Evolutionary conservation across 2,888 invertebrate species (phyloP), one percentile per base, ranked within the genome.

Genomic region (Leptinotarsa rubiginosa): DNA sequence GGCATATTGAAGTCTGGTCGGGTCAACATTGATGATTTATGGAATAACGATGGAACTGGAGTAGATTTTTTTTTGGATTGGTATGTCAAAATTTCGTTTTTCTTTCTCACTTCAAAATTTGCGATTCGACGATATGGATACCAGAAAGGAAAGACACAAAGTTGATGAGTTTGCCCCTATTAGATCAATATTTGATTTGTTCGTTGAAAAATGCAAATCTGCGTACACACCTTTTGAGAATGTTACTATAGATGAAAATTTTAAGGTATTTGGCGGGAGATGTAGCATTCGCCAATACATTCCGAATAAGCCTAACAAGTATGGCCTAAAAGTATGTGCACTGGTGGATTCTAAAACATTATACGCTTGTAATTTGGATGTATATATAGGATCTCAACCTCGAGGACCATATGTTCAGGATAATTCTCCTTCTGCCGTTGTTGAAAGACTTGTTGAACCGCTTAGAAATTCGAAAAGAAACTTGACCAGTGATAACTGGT

Each of bases 271-370:
- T 69, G 73, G 77, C 22, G 77, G 76, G 31, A 74, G 70, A 72
- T 78, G 79, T 72, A 69, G 70, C 65, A 78, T 75, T 73, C 66
- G 65, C 25, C 73, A 73, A 73, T 75, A 78, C 64, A 74, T 77
- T 50, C 76, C 73, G 54, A 78, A 72, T 69, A 81, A 80, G 73
- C 74, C 76, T 15, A 75, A 73, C 52, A 77, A 69, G 52, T 74
- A 73, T 67, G 73, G 67, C 12, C 59, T 83, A 0, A 87, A 86
- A 4, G 86, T 89, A 56, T 77, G 67, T 54, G 81, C 83, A n/a
- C 59, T 81, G 20, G 74, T 71, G 56, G 82, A 84, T 75, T 75
- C 81, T 47, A 81, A 80, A 73, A 72, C 75, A 22, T 83, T 76
- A 77, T 83, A 83, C 74, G 78, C 22, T 81, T 18, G 47, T 22